Evolutionary conservation across 2,797 vertebrate species (phyloP), one percentile per base, ranked within the genome.

Genomic region (Oreochromis grahami): DNA sequence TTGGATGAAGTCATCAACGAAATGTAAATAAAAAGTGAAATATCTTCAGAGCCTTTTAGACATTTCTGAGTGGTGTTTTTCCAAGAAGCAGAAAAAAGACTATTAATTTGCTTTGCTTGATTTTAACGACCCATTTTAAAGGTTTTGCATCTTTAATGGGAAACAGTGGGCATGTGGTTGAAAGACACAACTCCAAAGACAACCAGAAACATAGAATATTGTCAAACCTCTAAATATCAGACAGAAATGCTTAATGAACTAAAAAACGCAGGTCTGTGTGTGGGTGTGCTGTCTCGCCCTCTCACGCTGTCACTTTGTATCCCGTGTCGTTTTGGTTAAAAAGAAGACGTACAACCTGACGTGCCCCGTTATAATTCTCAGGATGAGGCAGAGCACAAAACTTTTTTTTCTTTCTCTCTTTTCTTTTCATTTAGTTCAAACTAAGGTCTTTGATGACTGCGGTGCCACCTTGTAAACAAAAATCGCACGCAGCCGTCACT

Each of bases 401-500:
- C 50, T 29, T 29, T 38, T 29, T 15, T 26, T 15, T 24, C 8
- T 15, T 45, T 45, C 14, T 17, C 2, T 58, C 51, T 14, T 79
- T 77, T 83, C 60, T 50, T 41, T 78, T 79, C 34, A 34, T 76
- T 68, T 51, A 77, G 38, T 83, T 90, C 84, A 82, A 55, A 79
- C 81, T 8, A 38, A 72, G 72, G 15, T 77, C 85, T 91, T 90
- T 91, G 84, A 85, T 84, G 65, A 79, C 34, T 36, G 45, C 1
- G 24, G 76, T 21, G 68, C 79, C 12, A 32, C 79, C 79, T 68
- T 79, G 84, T 89, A 86, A 89, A 93, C 86, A 88, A 74, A 86
- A 68, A 32, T 8, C 7, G 2, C 51, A 72, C 77, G 26, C 43
- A 2, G 68, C 65, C 29, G 5, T 87, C 84, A 41, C 79, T 5